phyloP scores from a whole-genome alignment of 2,113 vertebrate species.

The Sciurus niger region DNA sequence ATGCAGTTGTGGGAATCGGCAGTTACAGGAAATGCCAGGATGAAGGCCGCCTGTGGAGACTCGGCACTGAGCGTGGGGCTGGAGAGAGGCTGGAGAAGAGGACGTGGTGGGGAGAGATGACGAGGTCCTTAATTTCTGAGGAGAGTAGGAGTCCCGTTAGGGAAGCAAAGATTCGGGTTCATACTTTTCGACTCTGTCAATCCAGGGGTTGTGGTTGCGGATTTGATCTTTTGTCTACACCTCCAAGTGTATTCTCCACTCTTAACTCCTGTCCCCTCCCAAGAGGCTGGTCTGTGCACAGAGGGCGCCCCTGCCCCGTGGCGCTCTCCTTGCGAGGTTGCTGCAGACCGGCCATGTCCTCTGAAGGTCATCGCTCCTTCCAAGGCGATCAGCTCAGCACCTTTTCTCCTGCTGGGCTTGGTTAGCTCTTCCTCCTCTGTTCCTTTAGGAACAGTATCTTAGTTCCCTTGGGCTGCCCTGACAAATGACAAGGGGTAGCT shows the following conservation, averaged over 20 bases:
- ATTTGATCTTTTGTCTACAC: not conserved
- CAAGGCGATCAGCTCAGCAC: not conserved
- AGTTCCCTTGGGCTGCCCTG: not conserved
- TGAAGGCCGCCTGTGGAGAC: not conserved
- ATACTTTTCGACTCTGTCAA: not conserved
- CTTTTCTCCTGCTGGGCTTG: not conserved
- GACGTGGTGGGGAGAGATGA: not conserved
- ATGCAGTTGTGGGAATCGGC: not conserved
- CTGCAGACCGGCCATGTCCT: not conserved
- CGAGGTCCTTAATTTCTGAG: not conserved
- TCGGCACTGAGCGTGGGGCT: too few relatives aligned
- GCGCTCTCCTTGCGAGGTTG: not conserved
- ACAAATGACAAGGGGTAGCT: not conserved
- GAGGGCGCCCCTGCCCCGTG: not conserved
- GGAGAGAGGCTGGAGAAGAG: not conserved
- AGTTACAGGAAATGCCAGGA: not conserved
- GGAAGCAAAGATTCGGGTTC: not conserved
- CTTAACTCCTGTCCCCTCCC: not conserved
- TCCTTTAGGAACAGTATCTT: not conserved
- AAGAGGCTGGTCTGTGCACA: not conserved
- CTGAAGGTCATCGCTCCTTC: not conserved
- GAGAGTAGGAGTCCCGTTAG: not conserved
- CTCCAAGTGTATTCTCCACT: not conserved
- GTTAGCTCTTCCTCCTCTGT: not conserved
- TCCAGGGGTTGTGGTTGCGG: not conserved